phyloP scores from a whole-genome alignment of 2,888 invertebrate species.

The Melanotus villosus region DNA sequence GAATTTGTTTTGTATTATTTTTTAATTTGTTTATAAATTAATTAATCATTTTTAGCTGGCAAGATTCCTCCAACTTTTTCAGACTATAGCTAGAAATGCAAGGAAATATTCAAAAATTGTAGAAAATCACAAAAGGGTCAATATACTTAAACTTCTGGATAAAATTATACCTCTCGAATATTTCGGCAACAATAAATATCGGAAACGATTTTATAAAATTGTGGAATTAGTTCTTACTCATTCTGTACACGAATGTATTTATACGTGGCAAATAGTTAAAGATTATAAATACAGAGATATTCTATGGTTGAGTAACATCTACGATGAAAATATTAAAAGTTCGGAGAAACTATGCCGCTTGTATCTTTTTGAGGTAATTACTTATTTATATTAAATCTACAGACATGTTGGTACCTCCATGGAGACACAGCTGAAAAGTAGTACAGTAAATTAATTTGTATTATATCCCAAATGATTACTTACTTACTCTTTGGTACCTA shows the following conservation, averaged over 20 bases:
- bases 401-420: too few species aligned
- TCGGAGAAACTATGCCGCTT: slow-evolving; percentile 2
- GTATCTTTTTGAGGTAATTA: slow-evolving; percentile 34
- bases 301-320: slow-evolving; percentile 32
- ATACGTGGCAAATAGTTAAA: background rate
- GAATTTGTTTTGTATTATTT: background rate
- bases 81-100: slow-evolving; percentile 25
- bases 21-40: background rate
- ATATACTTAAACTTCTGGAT: slow-evolving; percentile 37
- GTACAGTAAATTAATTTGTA: too few species aligned
- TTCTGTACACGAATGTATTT: slow-evolving; percentile 39
- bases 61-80: slow-evolving; percentile 9
- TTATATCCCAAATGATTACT: too few species aligned
- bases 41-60: slow-evolving; percentile 30
- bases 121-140: background rate
- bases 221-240: slow-evolving; percentile 38
- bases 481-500: too few species aligned
- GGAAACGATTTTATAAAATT: slow-evolving; percentile 35
- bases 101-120: slow-evolving; percentile 1
- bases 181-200: slow-evolving; percentile 29
- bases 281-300: slow-evolving; percentile 19
- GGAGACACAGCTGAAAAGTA: too few species aligned
- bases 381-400: too few species aligned
- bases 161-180: slow-evolving; percentile 32
- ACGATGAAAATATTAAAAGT: background rate